A percentile compares a stretch with the other conserved stretches of the same genome.
phyloP scores from a whole-genome alignment of 1,140 invertebrate genomes.

The Phymorhynchus buccinoides region DNA sequence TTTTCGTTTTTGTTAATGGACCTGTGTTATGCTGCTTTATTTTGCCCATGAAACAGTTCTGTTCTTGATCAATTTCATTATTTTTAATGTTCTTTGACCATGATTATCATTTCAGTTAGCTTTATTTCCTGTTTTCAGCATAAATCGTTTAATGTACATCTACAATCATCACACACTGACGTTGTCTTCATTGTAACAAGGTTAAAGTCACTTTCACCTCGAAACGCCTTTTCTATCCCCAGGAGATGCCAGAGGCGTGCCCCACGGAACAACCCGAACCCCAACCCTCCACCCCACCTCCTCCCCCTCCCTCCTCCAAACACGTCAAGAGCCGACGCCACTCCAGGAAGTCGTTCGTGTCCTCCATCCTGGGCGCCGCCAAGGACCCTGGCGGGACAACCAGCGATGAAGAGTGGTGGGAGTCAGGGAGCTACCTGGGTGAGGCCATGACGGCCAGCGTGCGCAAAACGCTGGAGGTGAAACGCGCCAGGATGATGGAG shows the following conservation, averaged over 20 bases:
- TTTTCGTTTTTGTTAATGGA: too few relatives aligned
- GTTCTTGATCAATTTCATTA: too few relatives aligned
- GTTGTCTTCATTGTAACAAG: too few relatives aligned
- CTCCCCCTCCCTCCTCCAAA: background rate
- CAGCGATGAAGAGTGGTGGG: slow-evolving; percentile 1
- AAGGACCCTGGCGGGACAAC: background rate
- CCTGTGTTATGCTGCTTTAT: too few relatives aligned
- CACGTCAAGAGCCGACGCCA: slow-evolving; percentile 10
- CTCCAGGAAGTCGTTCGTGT: slow-evolving; percentile 30
- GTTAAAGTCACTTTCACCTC: too few relatives aligned
- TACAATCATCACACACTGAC: too few relatives aligned
- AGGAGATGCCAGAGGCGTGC: slow-evolving; percentile 4
- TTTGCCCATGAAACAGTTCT: too few relatives aligned
- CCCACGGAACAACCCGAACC: background rate
- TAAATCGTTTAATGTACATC: too few relatives aligned
- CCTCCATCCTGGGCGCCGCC: slow-evolving; percentile 24
- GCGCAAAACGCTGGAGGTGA: background rate
- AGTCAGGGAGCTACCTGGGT: background rate
- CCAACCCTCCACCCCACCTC: background rate
- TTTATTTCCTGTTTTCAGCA: too few relatives aligned
- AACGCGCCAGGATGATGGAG: background rate
- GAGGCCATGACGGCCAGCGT: background rate
- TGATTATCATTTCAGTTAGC: too few relatives aligned
- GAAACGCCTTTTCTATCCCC: slow-evolving; percentile 2
- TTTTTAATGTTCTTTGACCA: too few relatives aligned